phyloP scores from a whole-genome alignment of 1,140 invertebrate genomes.

The Sitophilus oryzae region DNA sequence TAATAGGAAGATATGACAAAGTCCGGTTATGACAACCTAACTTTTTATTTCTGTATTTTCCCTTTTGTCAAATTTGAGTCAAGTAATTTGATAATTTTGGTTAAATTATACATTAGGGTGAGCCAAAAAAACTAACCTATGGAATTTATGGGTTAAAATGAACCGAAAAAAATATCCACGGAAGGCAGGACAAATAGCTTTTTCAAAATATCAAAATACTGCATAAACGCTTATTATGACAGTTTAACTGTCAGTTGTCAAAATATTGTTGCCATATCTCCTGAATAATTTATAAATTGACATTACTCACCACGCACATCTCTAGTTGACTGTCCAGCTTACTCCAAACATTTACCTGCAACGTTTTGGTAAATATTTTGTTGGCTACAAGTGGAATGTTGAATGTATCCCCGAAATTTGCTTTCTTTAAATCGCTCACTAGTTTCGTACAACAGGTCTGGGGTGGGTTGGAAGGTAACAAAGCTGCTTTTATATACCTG shows the following conservation, averaged over 20 bases:
- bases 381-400: conserved; percentile 65
- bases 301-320: conserved; percentile 72
- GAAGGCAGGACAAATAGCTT: too few relatives aligned
- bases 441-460: conserved; percentile 64
- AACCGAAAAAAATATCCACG: too few relatives aligned
- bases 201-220: neutral
- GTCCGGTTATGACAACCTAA: too few relatives aligned
- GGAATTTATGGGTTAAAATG: too few relatives aligned
- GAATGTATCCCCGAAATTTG: conserved; percentile 76
- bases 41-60: too few relatives aligned
- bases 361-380: conserved; percentile 75
- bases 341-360: conserved; percentile 83
- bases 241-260: neutral
- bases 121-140: too few relatives aligned
- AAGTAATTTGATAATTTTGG: too few relatives aligned
- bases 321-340: conserved; percentile 57
- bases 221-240: too few relatives aligned
- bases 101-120: too few relatives aligned
- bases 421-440: conserved; percentile 66
- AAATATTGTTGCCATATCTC: neutral
- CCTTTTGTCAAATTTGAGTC: too few relatives aligned
- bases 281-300: neutral
- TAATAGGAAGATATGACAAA: too few relatives aligned
- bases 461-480: conserved; percentile 64
- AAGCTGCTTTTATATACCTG: conserved; percentile 73